Base-by-base conservation (phyloP, 2,888 invertebrate genomes). In the Stratiomys singularior region DNA sequence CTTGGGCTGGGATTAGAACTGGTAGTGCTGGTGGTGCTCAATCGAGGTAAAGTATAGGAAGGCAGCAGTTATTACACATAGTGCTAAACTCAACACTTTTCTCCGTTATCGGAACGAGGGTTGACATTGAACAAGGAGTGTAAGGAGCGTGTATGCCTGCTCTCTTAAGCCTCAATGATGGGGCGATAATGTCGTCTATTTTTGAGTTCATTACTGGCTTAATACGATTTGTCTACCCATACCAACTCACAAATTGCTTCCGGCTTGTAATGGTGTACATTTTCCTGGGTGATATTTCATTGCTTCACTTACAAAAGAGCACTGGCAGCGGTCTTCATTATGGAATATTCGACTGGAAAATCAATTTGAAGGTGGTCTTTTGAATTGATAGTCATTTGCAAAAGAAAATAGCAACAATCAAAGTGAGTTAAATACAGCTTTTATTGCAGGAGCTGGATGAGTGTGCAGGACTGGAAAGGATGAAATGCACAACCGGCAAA, bases 11-110 rank as follows among this genome's bases (percentile, higher is more conserved):
- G 7, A 13, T 44, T 7, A 44, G 44, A 13, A 7, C 7, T 9
- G 44, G 44, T 9, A 7, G 52, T 15, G 18, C 52, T 18, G 15
- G 52, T 30, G 37, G 21, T 30, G 66, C n/a, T 37, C 1, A 37
- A 66, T 66, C 66, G 66, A 37, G 30, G 66, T 66, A 28, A 66
- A 66, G 66, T 30, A 66, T 37, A 30, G 66, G 66, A 66, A 66
- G 37, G 37, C 21, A 37, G 37, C 15, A 66, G 66, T 66, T 44
- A 37, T 66, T 66, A 30, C 3, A 66, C 37, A 9, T 28, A 37
- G 1, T 21, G 66, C 30, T 37, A n/a, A 37, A 66, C 66, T 37
- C 37, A 66, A 21, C 66, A 37, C 37, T 37, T 66, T 37, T n/a
- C 37, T n/a, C 37, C 37, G n/a, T 1, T 44, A 18, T 18, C 37